These are phyloP conservation scores for Gortyna flavago DNA, from an alignment of 2,888 invertebrate species.

Conservation along the genomic window DNA sequence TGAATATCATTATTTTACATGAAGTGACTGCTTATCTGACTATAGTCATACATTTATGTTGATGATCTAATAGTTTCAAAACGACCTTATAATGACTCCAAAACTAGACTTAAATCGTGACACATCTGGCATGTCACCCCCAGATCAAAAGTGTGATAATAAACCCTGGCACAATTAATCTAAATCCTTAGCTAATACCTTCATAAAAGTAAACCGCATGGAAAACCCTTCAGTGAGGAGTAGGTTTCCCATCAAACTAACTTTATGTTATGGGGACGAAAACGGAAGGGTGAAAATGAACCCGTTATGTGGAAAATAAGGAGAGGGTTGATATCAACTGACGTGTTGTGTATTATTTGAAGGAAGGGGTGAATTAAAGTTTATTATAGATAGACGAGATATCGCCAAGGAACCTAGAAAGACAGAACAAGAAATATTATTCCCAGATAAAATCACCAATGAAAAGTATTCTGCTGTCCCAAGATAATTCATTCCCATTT, in stretches of 20 bases:
- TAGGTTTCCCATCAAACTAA: constrained; percentile 74
- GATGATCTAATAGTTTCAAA: neutral
- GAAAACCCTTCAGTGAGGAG: constrained; percentile 57
- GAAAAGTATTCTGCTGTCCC: constrained; percentile 37
- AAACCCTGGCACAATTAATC: constrained; percentile 33
- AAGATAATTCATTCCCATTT: constrained; percentile 43
- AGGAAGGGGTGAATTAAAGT: constrained; percentile 55
- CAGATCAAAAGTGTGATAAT: constrained; percentile 23
- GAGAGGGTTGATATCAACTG: constrained; percentile 65
- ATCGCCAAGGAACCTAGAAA: neutral
- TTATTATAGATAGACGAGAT: constrained; percentile 41
- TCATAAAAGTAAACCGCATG: constrained; percentile 59
- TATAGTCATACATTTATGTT: neutral
- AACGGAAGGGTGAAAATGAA: constrained; percentile 76
- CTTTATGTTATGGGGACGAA: constrained; percentile 64
- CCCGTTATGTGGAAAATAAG: constrained; percentile 78
- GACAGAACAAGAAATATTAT: constrained; percentile 32
- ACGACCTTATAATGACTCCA: neutral
- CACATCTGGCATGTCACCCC: neutral
- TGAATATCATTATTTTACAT: neutral
- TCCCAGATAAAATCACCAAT: constrained; percentile 15
- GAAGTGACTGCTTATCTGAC: neutral
- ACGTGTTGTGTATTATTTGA: constrained; percentile 63
- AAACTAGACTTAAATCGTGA: neutral
- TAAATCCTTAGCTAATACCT: constrained; percentile 42